A percentile compares a stretch with the other conserved stretches of the same genome.
phyloP scores from a whole-genome alignment of 2,888 invertebrate genomes.

The Himalopsyche tibetana region DNA sequence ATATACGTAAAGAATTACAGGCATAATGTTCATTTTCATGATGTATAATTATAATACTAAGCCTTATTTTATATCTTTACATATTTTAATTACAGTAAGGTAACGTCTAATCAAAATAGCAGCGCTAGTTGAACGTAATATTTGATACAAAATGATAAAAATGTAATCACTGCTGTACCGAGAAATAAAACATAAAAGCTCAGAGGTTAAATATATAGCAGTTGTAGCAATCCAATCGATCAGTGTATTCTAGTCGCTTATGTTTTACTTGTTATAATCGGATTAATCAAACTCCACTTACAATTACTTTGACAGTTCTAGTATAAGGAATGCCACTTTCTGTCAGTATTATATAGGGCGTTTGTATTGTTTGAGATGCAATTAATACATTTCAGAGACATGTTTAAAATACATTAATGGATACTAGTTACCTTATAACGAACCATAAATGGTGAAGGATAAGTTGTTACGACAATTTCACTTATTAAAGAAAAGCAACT shows the following conservation, averaged over 20 bases:
- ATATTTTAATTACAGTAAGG: too few relatives aligned
- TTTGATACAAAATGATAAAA: too few relatives aligned
- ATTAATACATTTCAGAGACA: conserved; percentile 15
- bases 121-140: too few relatives aligned
- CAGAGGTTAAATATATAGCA: not conserved
- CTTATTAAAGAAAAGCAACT: too few relatives aligned
- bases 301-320: conserved; percentile 42
- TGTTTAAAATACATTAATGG: not conserved
- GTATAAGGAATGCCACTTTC: conserved; percentile 17
- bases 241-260: not conserved
- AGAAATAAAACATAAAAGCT: not conserved
- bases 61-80: too few relatives aligned
- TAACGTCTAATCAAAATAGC: too few relatives aligned
- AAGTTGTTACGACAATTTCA: too few relatives aligned
- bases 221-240: not conserved
- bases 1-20: too few relatives aligned
- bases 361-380: not conserved
- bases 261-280: conserved; percentile 20
- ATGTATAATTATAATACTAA: too few relatives aligned
- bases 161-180: too few relatives aligned
- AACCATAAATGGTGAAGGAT: not conserved
- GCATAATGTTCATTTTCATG: too few relatives aligned
- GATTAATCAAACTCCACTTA: conserved; percentile 32
- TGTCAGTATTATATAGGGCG: conserved; percentile 22
- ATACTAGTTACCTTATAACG: not conserved